Base-by-base conservation (phyloP, 2,797 vertebrate genomes). In the Takifugu rubripes region DNA sequence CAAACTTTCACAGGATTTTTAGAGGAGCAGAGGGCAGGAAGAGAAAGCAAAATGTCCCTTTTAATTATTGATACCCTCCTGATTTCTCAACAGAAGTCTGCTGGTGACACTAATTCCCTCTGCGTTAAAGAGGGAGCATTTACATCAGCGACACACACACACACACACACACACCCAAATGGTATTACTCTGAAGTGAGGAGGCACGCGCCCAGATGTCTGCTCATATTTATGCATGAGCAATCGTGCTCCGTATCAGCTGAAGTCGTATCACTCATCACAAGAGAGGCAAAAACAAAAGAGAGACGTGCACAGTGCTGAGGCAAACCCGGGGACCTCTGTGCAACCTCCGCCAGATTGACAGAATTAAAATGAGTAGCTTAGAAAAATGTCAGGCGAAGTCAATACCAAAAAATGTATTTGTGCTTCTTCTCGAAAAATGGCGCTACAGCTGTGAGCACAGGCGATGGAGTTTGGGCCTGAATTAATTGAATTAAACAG, bases 211-310 rank as follows among this genome's bases (percentile, higher is more conserved):
- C 49, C 50, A 63, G 55, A 54, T 10, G 10, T 24, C 49, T 25
- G n/a, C 67, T 81, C 73, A 78, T 79, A 55, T 74, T 74, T 82
- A 78, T 77, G 59, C 44, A 82, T 71, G 64, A 84, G 59, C 33
- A n/a, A 48, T 59, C 52, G 47, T 46, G 62, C 69, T 75, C 42
- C 16, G 42, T 48, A 72, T 59, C 63, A 62, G 52, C 15, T 56
- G 9, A 59, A 71, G 67, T 78, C 8, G 72, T 54, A 69, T 63
- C 59, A 58, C 57, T 79, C 71, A 74, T 66, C 73, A 74, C 45
- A 25, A 29, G 49, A 51, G 42, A 73, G 31, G 51, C 45, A 53
- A 45, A 81, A 61, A 74, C 58, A 56, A 70, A 73, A 59, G 56
- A 46, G 29, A 65, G 36, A 49, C 57, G 70, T 53, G 50, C 52